Evolutionary conservation across 2,113 vertebrate genomes (phyloP).

Genomic region (Trochalopteron elliotii): DNA sequence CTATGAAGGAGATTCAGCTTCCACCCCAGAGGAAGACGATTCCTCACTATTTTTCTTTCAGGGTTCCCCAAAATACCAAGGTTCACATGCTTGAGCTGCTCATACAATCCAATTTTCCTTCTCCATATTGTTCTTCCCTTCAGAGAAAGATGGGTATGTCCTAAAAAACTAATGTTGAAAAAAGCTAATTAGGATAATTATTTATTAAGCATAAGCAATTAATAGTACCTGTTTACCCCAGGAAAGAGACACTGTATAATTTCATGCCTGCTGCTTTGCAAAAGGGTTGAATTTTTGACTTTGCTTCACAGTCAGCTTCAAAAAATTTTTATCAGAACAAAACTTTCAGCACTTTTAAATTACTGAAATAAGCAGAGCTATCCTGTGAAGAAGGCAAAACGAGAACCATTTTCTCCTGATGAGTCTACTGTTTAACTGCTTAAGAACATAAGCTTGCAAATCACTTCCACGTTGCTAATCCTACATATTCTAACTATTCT

Average conservation of each 20-base stretch:
- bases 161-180: not conserved
- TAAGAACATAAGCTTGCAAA: not conserved
- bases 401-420: not conserved
- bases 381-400: not conserved
- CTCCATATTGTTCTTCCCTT: not conserved
- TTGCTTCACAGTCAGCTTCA: not conserved
- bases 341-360: not conserved
- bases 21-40: not conserved
- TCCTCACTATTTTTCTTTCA: not conserved
- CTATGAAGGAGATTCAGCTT: not conserved
- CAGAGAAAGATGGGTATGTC: not conserved
- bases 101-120: not conserved
- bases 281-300: not conserved
- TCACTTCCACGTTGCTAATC: constrained; percentile 8
- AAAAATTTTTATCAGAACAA: not conserved
- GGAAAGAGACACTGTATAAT: not conserved
- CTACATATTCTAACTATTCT: not conserved
- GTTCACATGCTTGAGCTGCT: not conserved
- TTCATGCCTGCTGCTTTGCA: not conserved
- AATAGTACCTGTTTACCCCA: not conserved
- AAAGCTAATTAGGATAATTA: not conserved
- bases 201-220: not conserved
- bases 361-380: not conserved
- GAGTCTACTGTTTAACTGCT: not conserved
- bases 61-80: not conserved